Evolutionary conservation across 2,888 invertebrate genomes (phyloP), one percentile per base, ranked within the genome.

Genomic region (Unio pictorum): DNA sequence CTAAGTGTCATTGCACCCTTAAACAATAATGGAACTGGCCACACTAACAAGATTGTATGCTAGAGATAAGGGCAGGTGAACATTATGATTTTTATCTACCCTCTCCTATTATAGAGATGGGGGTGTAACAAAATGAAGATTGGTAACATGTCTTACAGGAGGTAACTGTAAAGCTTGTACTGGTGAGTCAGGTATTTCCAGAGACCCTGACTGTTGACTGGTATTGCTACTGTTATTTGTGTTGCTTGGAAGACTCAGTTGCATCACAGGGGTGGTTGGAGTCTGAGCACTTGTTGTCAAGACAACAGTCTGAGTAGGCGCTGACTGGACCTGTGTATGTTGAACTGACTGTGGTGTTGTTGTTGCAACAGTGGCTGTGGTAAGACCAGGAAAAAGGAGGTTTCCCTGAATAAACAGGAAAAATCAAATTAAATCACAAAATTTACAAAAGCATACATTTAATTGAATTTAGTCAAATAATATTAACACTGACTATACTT

Each of bases 301-400:
- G 23, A 60, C 7, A 4, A 45, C 60, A 20, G 64, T 71, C 26
- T 45, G 55, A 45, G 28, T 66, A 18, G 57, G 65, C 7, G n/a
- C 20, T 26, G 62, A 63, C 56, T 54, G 64, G 71, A 20, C 58
- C 26, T 30, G 58, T 56, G 45, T 61, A 18, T 63, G 72, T 55
- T 65, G 75, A 62, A 66, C 66, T 57, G 71, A 58, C 28, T 78
- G 73, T 45, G 69, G 58, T 26, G 63, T 68, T 45, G 72, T 61
- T 45, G 61, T 55, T 23, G 65, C 68, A 15, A 63, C 61, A 18
- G 67, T 57, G 34, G 75, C 68, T 60, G 79, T 67, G 23, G 76
- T 64, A 23, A 74, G 61, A 45, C 72, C 66, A 0, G 78, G 73
- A 18, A 73, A 61, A 17, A 75, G 23, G n/a, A 72, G 66, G 5